Evolutionary conservation across 2,888 invertebrate genomes (phyloP), one percentile per base, ranked within the genome.

Genomic region (Tridacna crocea): DNA sequence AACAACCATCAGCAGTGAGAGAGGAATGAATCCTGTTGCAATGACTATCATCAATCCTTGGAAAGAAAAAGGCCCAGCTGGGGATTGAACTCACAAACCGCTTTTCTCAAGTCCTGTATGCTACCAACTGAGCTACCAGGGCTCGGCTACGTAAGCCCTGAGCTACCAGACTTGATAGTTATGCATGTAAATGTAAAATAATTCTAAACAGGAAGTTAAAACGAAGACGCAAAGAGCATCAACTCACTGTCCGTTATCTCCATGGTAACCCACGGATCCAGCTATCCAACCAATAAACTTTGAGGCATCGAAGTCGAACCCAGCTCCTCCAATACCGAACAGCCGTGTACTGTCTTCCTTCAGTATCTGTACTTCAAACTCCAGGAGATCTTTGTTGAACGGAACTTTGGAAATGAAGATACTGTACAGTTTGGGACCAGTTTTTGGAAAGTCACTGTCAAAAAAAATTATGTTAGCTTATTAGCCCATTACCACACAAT

Each of bases 231-330:
- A 36, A 36, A 36, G 2, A 36, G 36, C 3, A 36, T 36, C 36
- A 36, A 83, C 87, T 84, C 63, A 90, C 90, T 78, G 55, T 77
- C 90, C 90, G 83, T 90, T 90, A 68, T 90, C 90, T 36, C 85
- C 88, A 85, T 89, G 89, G 80, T 88, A 89, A 27, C 81, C 91
- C 11, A 89, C 17, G 17, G 89, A 87, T 1, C 88, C 88, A 36
- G 77, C 78, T n/a, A 61, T 66, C 89, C 88, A 89, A n/a, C 91
- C 91, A n/a, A 89, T 46, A 82, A 90, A 89, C 27, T 75, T 74
- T 8, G 51, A 85, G 26, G 70, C 55, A 3, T 66, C 70, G 72
- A 87, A 88, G 66, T 82, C 74, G 13, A 80, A 75, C n/a, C 81
- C 84, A 55, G 78, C 83, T 15, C 87, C 72, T 13, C 90, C 90